These are phyloP conservation scores for Platypus cylindrus DNA, from an alignment of 2,888 invertebrate species.

Conservation along the genomic window DNA sequence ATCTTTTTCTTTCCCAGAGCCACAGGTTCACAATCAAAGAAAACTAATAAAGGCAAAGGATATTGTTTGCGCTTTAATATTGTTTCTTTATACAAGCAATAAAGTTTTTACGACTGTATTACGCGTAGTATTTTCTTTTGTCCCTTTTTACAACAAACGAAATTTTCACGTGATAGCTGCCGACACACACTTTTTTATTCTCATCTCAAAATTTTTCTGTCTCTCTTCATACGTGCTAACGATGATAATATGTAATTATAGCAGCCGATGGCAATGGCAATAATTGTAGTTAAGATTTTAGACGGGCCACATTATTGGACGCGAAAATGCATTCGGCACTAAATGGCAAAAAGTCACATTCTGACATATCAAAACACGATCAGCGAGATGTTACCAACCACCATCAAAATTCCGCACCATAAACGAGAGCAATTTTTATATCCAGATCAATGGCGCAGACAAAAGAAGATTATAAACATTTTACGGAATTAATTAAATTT, in stretches of 20 bases:
- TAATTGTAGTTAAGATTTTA: slow-evolving; percentile 12
- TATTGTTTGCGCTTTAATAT: too few species aligned
- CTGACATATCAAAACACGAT: slow-evolving; percentile 13
- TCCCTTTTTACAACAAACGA: too few species aligned
- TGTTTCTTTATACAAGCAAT: slow-evolving; percentile 1
- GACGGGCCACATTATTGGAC: slow-evolving; percentile 10
- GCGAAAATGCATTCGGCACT: slow-evolving; percentile 7
- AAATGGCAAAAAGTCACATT: slow-evolving; percentile 8
- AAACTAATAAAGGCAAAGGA: too few species aligned
- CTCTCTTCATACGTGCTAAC: slow-evolving; percentile 14
- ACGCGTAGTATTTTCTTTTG: slow-evolving; percentile 5
- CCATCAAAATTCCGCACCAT: slow-evolving; percentile 6
- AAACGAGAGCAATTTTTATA: slow-evolving; percentile 4
- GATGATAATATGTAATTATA: slow-evolving; percentile 10
- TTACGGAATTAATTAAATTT: too few species aligned
- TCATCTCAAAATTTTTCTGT: slow-evolving; percentile 8
- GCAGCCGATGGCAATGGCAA: slow-evolving; percentile 7
- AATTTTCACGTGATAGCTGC: slow-evolving; percentile 10
- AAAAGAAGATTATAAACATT: too few species aligned
- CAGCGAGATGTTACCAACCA: slow-evolving; percentile 9
- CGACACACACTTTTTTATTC: slow-evolving; percentile 9
- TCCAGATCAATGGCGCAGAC: not conserved
- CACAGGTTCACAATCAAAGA: too few species aligned
- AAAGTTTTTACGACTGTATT: slow-evolving; percentile 5
- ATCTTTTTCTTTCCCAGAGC: too few species aligned